Evolutionary conservation across 2,113 vertebrate genomes (phyloP).

Genomic region (Psophia crepitans): DNA sequence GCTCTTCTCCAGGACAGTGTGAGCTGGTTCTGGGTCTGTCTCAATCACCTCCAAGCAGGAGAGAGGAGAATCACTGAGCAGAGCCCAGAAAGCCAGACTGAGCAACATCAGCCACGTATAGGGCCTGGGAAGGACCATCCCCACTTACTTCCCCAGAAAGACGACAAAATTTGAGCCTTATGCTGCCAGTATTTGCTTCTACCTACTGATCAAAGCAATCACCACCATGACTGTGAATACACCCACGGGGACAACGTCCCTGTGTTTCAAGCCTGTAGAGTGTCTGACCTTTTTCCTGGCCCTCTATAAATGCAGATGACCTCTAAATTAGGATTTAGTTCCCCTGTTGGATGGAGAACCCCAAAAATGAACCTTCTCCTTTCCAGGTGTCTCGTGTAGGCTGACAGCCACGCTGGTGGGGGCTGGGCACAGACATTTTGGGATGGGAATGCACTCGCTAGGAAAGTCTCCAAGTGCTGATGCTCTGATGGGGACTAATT

Average conservation of each 20-base stretch:
- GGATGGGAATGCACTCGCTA: not conserved
- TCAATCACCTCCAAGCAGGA: constrained; percentile 74
- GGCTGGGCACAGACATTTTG: not conserved
- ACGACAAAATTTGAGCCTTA: not conserved
- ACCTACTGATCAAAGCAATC: not conserved
- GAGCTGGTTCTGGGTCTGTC: constrained; percentile 77
- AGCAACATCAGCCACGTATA: not conserved
- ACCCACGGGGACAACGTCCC: not conserved
- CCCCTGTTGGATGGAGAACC: not conserved
- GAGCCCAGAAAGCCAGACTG: not conserved
- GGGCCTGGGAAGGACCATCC: not conserved
- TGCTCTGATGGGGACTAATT: not conserved
- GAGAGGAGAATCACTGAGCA: not conserved
- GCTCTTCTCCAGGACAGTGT: constrained; percentile 74
- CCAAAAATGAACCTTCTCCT: not conserved
- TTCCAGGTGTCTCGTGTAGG: not conserved
- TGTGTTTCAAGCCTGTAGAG: not conserved
- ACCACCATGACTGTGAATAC: not conserved
- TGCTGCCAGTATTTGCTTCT: not conserved
- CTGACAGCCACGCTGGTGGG: too few species aligned
- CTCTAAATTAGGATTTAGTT: not conserved
- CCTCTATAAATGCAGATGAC: not conserved
- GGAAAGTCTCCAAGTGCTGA: not conserved
- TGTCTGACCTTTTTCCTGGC: not conserved
- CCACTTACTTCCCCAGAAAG: not conserved